phyloP scores from a whole-genome alignment of 2,888 invertebrate species.

The Drosophila diplacantha region DNA sequence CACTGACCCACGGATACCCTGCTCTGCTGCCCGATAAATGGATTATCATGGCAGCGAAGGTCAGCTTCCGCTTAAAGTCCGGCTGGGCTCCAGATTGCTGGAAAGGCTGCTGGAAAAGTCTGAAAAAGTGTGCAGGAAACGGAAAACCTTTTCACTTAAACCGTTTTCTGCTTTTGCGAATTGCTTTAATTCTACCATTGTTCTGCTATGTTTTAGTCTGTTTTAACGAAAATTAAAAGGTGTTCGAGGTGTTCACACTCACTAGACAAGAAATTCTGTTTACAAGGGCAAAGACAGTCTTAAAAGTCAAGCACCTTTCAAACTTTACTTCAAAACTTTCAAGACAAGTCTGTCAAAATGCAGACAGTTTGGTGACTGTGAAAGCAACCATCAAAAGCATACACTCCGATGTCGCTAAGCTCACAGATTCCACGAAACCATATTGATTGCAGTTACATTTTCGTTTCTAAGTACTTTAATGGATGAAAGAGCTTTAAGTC shows the following conservation, averaged over 20 bases:
- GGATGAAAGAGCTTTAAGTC: slow-evolving; percentile 1
- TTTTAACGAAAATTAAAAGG: neutral
- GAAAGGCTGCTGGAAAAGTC: neutral
- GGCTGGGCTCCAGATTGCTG: neutral
- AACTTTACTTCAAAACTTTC: slow-evolving; percentile 1
- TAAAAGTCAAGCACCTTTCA: slow-evolving; percentile 2
- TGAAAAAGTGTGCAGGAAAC: neutral
- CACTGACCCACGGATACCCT: slow-evolving; percentile 12
- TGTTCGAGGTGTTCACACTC: too few relatives aligned
- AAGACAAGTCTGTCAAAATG: slow-evolving; percentile 8
- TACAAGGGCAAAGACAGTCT: neutral
- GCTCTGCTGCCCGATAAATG: neutral
- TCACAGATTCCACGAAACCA: neutral
- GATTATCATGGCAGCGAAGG: neutral
- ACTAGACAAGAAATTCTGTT: neutral
- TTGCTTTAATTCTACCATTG: neutral
- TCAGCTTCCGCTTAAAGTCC: slow-evolving; percentile 1
- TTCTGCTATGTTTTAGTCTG: neutral
- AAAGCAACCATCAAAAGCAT: neutral
- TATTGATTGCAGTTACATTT: slow-evolving; percentile 7
- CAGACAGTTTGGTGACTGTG: neutral
- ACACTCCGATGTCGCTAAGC: neutral
- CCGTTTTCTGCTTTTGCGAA: neutral
- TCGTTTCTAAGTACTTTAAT: slow-evolving; percentile 10
- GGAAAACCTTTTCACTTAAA: neutral